phyloP scores from a whole-genome alignment of 2,113 vertebrate species.

The Sus scrofa region DNA sequence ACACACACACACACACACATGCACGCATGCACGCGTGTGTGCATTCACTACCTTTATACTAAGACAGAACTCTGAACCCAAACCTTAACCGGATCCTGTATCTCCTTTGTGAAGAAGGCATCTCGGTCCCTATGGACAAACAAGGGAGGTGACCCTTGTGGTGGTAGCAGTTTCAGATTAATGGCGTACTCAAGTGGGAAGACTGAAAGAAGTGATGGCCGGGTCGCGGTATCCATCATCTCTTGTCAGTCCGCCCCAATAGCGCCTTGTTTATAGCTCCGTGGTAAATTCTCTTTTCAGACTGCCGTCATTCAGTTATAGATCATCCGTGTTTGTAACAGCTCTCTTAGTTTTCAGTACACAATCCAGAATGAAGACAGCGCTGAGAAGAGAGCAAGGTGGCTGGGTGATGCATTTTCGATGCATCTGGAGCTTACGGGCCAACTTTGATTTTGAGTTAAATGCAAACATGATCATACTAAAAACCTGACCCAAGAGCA shows the following conservation, averaged over 20 bases:
- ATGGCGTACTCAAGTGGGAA: conserved; percentile 76
- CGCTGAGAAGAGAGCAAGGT: neutral
- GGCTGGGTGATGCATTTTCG: neutral
- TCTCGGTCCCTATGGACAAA: conserved; percentile 69
- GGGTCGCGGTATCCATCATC: conserved; percentile 83
- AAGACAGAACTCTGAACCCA: conserved; percentile 61
- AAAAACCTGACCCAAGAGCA: neutral
- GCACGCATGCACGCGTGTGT: neutral
- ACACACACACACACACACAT: neutral
- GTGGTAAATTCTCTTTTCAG: conserved; percentile 82
- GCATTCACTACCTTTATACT: neutral
- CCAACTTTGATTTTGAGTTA: conserved; percentile 64
- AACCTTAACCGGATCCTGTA: conserved; percentile 52
- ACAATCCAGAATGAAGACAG: neutral
- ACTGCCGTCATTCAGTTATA: conserved; percentile 68
- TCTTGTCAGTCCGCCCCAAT: conserved; percentile 82
- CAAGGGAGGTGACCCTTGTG: conserved; percentile 78
- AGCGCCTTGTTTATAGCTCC: conserved; percentile 78
- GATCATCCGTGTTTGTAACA: conserved; percentile 64
- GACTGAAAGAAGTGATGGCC: conserved; percentile 80
- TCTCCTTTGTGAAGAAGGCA: conserved; percentile 73
- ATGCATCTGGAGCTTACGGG: fast-evolving
- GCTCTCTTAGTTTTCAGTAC: neutral
- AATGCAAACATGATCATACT: neutral
- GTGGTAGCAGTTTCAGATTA: conserved; percentile 83